Evolutionary conservation across 2,888 invertebrate genomes (phyloP), one percentile per base, ranked within the genome.

Genomic region (Drosophila diplacantha): DNA sequence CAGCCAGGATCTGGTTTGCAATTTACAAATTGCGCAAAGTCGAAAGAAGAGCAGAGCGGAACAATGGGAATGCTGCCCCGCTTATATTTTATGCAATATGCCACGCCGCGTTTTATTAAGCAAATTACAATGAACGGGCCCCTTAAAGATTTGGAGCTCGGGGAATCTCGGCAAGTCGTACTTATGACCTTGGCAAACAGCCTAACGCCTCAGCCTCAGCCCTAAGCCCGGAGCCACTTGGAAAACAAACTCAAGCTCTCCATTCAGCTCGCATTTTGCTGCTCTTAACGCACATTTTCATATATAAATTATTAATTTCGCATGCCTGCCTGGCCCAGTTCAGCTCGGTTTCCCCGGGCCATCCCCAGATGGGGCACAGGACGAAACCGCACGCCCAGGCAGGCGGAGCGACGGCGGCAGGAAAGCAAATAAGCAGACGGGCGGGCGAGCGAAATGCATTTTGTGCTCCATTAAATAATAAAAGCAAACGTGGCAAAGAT

Each of bases 211-310:
- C 29, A 44, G 43, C 44, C 80, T 81, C 29, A 44, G 18, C 18
- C 77, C 64, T 74, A 68, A 63, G 71, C 31, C 37, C 72, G 79
- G 74, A 80, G 82, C 84, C 82, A 80, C 83, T 80, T 82, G 74
- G 83, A 74, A 80, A 80, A 82, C 84, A 79, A 71, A 83, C 81
- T 75, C 62, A 50, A 72, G 41, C 55, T 41, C 68, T 60, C 43
- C 41, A 61, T 61, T 47, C 50, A 37, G 29, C 68, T 59, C 51
- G 41, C 60, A 68, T 64, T 60, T 61, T 61, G 61, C 75, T 63
- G 75, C 86, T 86, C 85, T 86, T 78, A 85, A 79, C 79, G 81
- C 86, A 86, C 85, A 85, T 86, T 86, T 85, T 86, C 85, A 74
- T 85, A 75, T 77, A 86, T 85, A 81, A 85, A 86, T 85, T 85